Evolutionary conservation across 2,888 invertebrate genomes (phyloP), one percentile per base, ranked within the genome.

Genomic region (Theretra japonica): DNA sequence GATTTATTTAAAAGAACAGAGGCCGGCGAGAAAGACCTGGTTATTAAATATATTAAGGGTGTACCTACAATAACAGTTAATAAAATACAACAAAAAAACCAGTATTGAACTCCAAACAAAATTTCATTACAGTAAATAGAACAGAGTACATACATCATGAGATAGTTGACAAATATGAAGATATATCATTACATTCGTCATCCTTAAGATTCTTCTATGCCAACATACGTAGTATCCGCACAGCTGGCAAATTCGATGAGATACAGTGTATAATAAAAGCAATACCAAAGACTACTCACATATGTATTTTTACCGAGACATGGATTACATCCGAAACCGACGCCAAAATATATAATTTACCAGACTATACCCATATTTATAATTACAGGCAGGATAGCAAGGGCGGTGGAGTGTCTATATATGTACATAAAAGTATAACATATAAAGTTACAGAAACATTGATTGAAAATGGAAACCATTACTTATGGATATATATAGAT

Each of bases 381-480:
- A 81, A 76, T 58, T 76, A 72, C 28, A 78, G 82, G 72, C 68
- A 71, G 17, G 58, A 76, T 23, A 23, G 41, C 0, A 75, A 56
- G 48, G 80, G 83, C 0, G 83, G 83, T 25, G 81, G 80, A 8
- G 80, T 81, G 2, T 82, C 81, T 0, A 77, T 78, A 15, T 82
- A 74, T 71, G 75, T 79, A 0, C 80, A 81, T 30, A 73, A 79
- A 5, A 73, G 68, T 28, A 58, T 83, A n/a, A 77, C 78, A 69
- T 75, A 76, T 30, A 62, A 73, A 6, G 25, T 78, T 33, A 71
- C 75, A 2, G 78, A 79, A 60, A 74, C 77, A 7, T 7, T 41
- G 0, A 74, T 58, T 25, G 73, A 70, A 58, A 72, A 77, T 28
- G 78, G 74, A 0, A 82, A 82, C 41, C 76, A 82, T 41, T 82